Evolutionary conservation across 2,888 invertebrate genomes (phyloP).

Genomic region (Netelia virgata): DNA sequence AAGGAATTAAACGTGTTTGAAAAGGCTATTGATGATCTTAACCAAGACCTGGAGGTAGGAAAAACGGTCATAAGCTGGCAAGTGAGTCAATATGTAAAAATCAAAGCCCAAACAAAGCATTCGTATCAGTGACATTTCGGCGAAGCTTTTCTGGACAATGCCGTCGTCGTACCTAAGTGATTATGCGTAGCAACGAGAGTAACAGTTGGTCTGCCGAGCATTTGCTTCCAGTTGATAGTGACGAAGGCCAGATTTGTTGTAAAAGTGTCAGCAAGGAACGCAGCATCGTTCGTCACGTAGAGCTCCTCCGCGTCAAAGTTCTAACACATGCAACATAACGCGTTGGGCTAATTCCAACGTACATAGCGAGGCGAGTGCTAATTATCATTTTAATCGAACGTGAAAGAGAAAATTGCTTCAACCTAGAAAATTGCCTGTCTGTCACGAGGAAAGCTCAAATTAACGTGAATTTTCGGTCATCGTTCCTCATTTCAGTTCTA

Average conservation of each 20-base stretch:
- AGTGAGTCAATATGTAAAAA: conserved; percentile 15
- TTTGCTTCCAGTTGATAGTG: conserved; percentile 98
- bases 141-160: conserved; percentile 15
- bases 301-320: conserved; percentile 96
- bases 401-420: not conserved
- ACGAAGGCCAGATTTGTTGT: conserved; percentile 97
- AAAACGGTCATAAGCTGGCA: not conserved
- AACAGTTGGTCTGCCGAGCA: conserved; percentile 98
- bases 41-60: not conserved
- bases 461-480: conserved; percentile 11
- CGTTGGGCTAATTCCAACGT: conserved; percentile 34
- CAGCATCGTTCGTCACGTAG: conserved; percentile 98
- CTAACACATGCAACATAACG: conserved; percentile 87
- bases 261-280: conserved; percentile 97
- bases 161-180: conserved; percentile 90
- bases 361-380: not conserved
- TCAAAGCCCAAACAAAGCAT: conserved; percentile 30
- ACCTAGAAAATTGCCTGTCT: conserved; percentile 12
- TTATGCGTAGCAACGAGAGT: conserved; percentile 94
- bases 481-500: not conserved
- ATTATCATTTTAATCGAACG: not conserved
- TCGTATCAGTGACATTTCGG: conserved; percentile 9
- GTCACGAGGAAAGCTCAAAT: not conserved
- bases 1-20: not conserved
- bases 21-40: not conserved